Evolutionary conservation across 2,113 vertebrate species (phyloP).

Genomic region (Neodon shergylaensis): DNA sequence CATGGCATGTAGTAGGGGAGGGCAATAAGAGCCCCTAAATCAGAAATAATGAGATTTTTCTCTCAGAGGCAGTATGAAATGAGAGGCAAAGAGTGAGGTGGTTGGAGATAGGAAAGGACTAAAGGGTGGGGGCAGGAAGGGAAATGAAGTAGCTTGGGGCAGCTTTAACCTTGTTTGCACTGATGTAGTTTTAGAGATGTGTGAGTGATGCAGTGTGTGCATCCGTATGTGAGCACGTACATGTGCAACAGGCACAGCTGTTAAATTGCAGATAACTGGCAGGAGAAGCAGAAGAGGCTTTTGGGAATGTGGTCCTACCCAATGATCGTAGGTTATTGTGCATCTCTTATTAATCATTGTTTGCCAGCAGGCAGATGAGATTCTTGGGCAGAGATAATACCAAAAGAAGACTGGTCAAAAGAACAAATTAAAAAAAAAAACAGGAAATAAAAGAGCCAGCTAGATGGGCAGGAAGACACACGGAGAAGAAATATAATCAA

Average conservation of each 20-base stretch:
- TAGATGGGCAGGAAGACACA: constrained; percentile 70
- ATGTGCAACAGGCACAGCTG: neutral
- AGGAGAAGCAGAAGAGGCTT: constrained; percentile 40
- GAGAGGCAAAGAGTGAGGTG: constrained; percentile 43
- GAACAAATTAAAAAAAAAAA: constrained; percentile 63
- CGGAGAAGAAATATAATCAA: constrained; percentile 65
- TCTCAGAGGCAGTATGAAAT: constrained; percentile 80
- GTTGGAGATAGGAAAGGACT: constrained; percentile 41
- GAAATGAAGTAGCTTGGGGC: neutral
- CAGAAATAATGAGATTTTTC: constrained; percentile 85
- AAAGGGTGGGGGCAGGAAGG: neutral
- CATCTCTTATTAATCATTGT: constrained; percentile 6
- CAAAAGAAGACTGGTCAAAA: neutral
- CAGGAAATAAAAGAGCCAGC: neutral
- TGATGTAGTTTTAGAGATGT: neutral
- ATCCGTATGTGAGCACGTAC: neutral
- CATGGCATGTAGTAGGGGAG: constrained; percentile 78
- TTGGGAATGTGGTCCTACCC: constrained; percentile 24
- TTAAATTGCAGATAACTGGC: constrained; percentile 36
- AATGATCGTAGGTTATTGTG: constrained; percentile 32
- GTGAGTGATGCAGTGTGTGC: neutral
- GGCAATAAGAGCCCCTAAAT: constrained; percentile 78
- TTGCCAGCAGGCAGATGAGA: constrained; percentile 15
- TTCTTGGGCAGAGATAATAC: neutral
- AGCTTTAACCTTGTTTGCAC: constrained; percentile 34